Base-by-base conservation (phyloP, 2,888 invertebrate species). In the Sinotaia quadrata region DNA sequence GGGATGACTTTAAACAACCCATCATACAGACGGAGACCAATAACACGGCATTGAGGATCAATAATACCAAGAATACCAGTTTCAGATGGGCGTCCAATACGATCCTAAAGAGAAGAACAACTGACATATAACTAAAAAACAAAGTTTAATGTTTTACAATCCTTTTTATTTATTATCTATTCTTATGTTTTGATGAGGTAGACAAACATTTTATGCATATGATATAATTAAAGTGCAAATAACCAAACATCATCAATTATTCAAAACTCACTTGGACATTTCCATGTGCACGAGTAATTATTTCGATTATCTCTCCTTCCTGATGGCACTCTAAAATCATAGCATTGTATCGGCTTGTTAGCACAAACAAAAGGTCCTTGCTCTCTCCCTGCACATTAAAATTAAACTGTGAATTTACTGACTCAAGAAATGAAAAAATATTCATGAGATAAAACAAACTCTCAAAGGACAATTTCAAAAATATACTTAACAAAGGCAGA, bases 1-100 rank as follows among this genome's bases (percentile, higher is more conserved):
- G 98, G 97, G 82, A 99, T 97, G 72, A 99, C 95, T 89, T 99
- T 99, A 84, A 99, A 95, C 15, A 98, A 90, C 1, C 98, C 98
- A 90, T 98, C 98, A 88, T 98, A 99, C 0, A 98, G 90, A 73
- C 98, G 91, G 75, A 99, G 91, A 8, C 97, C 98, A 83, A 99
- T 98, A 2, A 98, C 94, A 78, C 97, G 91, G 10, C 96, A 95
- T 88, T 95, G 94, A 1, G 97, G 97, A 90, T 99, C 98, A 75
- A 99, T 95, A 0, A 97, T 94, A 0, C 96, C 97, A 78, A 98
- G 92, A 68, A 97, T 96, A 1, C 98, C 98, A 63, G 96, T 96
- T 88, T 98, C 98, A 0, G 97, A 95, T 0, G 95, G 94, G 85
- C 96, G 94, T 0, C 97, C 97, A 75, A 98, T 96, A 70, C 94